Percentiles rank a stretch among this genome's conserved stretches.
phyloP scores from a whole-genome alignment of 2,888 invertebrate genomes.

The Caenorhabditis angaria region DNA sequence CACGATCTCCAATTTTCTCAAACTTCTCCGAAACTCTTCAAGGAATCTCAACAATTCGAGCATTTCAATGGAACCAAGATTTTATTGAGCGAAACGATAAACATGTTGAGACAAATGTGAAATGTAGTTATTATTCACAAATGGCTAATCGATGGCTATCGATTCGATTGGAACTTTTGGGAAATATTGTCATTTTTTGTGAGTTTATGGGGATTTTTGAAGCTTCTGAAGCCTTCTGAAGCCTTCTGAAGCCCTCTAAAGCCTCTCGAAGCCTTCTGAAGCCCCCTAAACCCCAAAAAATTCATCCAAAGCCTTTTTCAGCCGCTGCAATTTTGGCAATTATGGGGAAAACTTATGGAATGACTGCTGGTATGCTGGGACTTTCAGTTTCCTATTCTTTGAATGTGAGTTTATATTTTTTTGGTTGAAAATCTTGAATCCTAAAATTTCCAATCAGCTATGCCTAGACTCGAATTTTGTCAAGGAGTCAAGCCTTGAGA shows the following conservation, averaged over 20 bases:
- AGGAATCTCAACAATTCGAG: constrained; percentile 69
- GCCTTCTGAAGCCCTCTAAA: too few species aligned
- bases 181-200: constrained; percentile 55
- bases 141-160: constrained; percentile 48
- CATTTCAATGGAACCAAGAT: constrained; percentile 62
- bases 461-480: too few species aligned
- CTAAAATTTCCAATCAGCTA: too few species aligned
- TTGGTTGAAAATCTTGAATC: neutral
- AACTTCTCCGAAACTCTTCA: constrained; percentile 70
- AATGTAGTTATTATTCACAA: constrained; percentile 48
- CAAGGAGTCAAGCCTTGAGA: too few species aligned
- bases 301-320: constrained; percentile 17
- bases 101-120: constrained; percentile 45
- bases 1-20: constrained; percentile 70
- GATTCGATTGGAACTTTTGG: constrained; percentile 51
- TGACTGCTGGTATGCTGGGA: constrained; percentile 75
- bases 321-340: constrained; percentile 54
- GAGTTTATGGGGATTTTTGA: too few species aligned
- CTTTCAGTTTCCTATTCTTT: constrained; percentile 76
- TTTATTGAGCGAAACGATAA: constrained; percentile 52
- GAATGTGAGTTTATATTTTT: constrained; percentile 54
- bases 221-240: too few species aligned
- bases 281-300: too few species aligned
- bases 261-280: too few species aligned
- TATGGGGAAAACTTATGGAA: constrained; percentile 45